Base-by-base conservation (phyloP, 2,113 vertebrate genomes). In the Epinephelus moara region DNA sequence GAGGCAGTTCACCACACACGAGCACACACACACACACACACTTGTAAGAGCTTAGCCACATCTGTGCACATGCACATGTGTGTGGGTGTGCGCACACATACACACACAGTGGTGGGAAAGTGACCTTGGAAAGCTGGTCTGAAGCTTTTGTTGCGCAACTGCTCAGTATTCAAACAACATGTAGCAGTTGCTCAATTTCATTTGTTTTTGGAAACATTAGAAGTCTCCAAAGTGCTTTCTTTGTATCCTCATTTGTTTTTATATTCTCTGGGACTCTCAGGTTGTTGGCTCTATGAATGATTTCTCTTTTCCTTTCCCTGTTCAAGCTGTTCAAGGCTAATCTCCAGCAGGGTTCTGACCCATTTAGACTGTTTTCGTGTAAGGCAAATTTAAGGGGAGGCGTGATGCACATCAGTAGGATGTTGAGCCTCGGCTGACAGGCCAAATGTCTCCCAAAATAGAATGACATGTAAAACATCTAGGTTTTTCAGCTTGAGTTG, bases 271-370 rank as follows among this genome's bases (percentile, higher is more conserved):
- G 69, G 74, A 91, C 69, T 62, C 77, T 85, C 62, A 62, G 23
- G 75, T 85, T 86, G 61, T 78, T 74, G 61, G 80, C 77, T 80
- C 4, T 68, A 37, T 84, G 70, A 76, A 81, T 74, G 73, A 79
- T 75, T 84, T 81, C 30, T 77, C 30, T 79, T 85, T 87, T 75
- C 9, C 45, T 69, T 66, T 50, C 66, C 61, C 47, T 25, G 23
- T 27, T 83, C 67, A 80, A 90, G 73, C 83, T 88, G 78, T 83
- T 80, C 47, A 45, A 70, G 61, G 67, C 78, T 89, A 67, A 42
- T 77, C 79, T 93, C 91, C 89, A 88, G 80, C 85, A 77, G 79
- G 75, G 84, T 89, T 90, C 80, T 94, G 89, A 91, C 91, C 91
- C 89, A 90, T 85, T 93, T 93, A 76, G 66, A 57, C 45, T 55